These are phyloP conservation scores for Thaleichthys pacificus DNA, from an alignment of 2,797 vertebrate genomes.

Conservation along the genomic window DNA sequence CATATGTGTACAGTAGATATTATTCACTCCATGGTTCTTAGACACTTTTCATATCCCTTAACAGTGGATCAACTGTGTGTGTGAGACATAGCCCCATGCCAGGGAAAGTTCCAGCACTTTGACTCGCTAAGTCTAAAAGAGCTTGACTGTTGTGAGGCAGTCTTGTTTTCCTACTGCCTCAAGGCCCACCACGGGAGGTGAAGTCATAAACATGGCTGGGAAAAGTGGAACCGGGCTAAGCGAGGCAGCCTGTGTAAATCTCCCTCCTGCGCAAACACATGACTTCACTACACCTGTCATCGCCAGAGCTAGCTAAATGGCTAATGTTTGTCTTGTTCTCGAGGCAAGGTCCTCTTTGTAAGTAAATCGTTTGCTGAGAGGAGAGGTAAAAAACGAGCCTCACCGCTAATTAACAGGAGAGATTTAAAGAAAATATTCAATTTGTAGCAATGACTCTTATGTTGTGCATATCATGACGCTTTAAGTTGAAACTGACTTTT, in stretches of 20 bases:
- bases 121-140: slow-evolving; percentile 50
- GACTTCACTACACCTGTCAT: slow-evolving; percentile 74
- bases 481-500: too few relatives aligned
- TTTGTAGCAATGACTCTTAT: too few relatives aligned
- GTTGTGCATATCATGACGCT: too few relatives aligned
- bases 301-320: slow-evolving; percentile 38
- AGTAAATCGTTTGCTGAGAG: slow-evolving; percentile 40
- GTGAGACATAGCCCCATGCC: slow-evolving; percentile 30
- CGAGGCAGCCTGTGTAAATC: slow-evolving; percentile 64
- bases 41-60: slow-evolving; percentile 28
- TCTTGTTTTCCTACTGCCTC: slow-evolving; percentile 68
- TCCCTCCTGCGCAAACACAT: slow-evolving; percentile 64
- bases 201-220: slow-evolving; percentile 74
- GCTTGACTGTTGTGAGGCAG: slow-evolving; percentile 62
- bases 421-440: slow-evolving; percentile 18
- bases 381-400: slow-evolving; percentile 19
- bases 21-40: slow-evolving; percentile 24
- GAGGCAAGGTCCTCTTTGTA: slow-evolving; percentile 22
- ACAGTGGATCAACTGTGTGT: slow-evolving; percentile 54
- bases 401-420: slow-evolving; percentile 26
- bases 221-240: slow-evolving; percentile 65
- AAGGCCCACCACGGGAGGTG: slow-evolving; percentile 72
- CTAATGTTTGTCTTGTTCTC: slow-evolving; percentile 40
- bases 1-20: slow-evolving; percentile 22
- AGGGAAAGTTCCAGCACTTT: slow-evolving; percentile 59